Percentiles rank a stretch among this genome's conserved stretches.
Conservation (phyloP, 1,140 invertebrate species). For the Saccostrea echinata region DNA sequence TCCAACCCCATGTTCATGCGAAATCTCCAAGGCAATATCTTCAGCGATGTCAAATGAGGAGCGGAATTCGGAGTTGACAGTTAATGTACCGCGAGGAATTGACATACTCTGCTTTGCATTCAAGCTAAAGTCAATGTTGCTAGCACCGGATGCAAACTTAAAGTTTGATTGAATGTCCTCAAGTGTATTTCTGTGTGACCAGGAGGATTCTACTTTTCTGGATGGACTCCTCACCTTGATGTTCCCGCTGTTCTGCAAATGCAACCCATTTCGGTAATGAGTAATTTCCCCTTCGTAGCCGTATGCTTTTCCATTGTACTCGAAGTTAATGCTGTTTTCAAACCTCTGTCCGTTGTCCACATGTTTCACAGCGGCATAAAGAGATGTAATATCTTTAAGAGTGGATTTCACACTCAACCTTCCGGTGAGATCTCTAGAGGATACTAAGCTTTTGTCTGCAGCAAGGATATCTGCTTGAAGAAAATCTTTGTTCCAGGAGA, state of each 20-base stretch:
- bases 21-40: conserved; percentile 3
- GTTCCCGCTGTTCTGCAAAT: conserved; percentile 43
- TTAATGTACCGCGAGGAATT: not conserved
- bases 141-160: not conserved
- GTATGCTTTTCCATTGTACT: conserved; percentile 43
- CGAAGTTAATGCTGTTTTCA: conserved; percentile 18
- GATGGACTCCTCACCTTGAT: not conserved
- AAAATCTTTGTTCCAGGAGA: conserved; percentile 26
- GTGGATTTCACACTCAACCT: conserved; percentile 37
- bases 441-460: not conserved
- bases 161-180: not conserved
- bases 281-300: conserved; percentile 37
- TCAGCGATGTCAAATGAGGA: not conserved
- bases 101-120: conserved; percentile 41
- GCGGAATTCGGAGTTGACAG: not conserved
- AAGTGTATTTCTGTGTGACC: conserved; percentile 45
- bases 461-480: conserved; percentile 45
- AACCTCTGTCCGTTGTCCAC: conserved; percentile 15
- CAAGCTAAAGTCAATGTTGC: not conserved
- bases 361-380: conserved; percentile 26
- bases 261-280: conserved; percentile 38
- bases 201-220: conserved; percentile 13
- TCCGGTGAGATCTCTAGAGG: not conserved
- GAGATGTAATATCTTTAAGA: not conserved
- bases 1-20: conserved; percentile 32